Evolutionary conservation across 2,113 vertebrate species (phyloP), one percentile per base, ranked within the genome.

Genomic region (Columba janthina): DNA sequence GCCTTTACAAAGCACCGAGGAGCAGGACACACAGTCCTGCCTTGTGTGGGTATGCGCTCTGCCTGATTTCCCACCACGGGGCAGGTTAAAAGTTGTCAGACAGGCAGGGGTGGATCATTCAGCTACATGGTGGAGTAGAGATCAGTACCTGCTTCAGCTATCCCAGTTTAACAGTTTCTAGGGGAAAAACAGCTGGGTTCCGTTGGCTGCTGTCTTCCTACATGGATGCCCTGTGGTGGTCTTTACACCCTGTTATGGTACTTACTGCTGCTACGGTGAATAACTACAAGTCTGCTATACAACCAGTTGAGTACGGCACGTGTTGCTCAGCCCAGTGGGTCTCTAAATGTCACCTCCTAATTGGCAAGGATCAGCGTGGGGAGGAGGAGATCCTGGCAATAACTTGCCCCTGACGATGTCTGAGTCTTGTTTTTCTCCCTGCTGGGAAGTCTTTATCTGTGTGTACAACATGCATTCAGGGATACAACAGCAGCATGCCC

Each of bases 271-370:
- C 53, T 64, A 15, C 10, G 10, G 11, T 25, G 81, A 83, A 11
- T 11, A 56, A 50, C 34, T 57, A 18, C 42, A 69, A 50, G 61
- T 58, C 48, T 78, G 48, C 2, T 40, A 17, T 42, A 29, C 7
- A 31, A 56, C 16, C 70, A 36, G 31, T 2, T 38, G 74, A 51
- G 38, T 5, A 16, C 0, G 2, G 46, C 4, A 6, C 0, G 5
- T 50, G 60, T 8, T 75, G 29, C 9, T 56, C 40, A 69, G 85
- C 53, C 72, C 56, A 12, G 28, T 4, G 48, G 54, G 53, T 60
- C 64, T 69, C 65, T 36, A 6, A 74, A 58, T 38, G 46, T 57
- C 54, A 56, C 12, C 71, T 62, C 54, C 76, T 44, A 54, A 53
- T 50, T 6, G 51, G 7, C 29, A 80, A 53, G 58, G 44, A 77